phyloP scores from a whole-genome alignment of 2,888 invertebrate species.

The Cerceris rybyensis region DNA sequence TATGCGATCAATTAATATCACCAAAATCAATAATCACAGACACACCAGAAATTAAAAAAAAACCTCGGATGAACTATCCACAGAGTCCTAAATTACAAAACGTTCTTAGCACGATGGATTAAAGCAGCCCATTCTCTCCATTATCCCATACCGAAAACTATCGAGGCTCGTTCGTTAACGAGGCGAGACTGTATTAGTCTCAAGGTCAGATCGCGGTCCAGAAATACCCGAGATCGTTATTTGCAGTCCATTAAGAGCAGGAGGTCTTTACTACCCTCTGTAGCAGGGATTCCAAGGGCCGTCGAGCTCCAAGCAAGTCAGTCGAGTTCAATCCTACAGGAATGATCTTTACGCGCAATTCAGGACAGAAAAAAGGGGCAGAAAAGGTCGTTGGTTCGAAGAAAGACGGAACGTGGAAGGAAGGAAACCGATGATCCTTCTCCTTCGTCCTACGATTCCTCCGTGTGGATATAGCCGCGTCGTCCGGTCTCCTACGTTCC shows the following conservation, averaged over 20 bases:
- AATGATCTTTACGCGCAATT: constrained; percentile 66
- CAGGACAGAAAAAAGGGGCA: constrained; percentile 41
- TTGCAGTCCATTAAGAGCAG: constrained; percentile 80
- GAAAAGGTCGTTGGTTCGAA: background rate
- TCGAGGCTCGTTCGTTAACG: constrained; percentile 47
- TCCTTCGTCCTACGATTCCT: constrained; percentile 48
- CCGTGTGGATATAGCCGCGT: constrained; percentile 37
- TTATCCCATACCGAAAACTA: constrained; percentile 18
- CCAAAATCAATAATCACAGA: no score
- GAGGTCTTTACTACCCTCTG: constrained; percentile 72
- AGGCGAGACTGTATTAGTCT: constrained; percentile 55
- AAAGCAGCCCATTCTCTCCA: no score
- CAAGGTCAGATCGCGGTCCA: constrained; percentile 64
- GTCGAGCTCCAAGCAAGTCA: constrained; percentile 48
- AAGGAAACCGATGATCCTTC: constrained; percentile 55
- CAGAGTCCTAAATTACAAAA: no score
- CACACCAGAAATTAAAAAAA: no score
- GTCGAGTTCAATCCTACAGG: constrained; percentile 60
- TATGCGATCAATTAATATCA: no score
- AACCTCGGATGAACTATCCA: no score
- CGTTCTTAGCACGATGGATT: no score
- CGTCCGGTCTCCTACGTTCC: constrained; percentile 43
- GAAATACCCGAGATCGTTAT: constrained; percentile 76
- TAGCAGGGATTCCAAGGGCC: constrained; percentile 73
- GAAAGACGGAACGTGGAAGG: constrained; percentile 28